phyloP scores from a whole-genome alignment of 2,113 vertebrate species.

The Marcusenius ussheri region DNA sequence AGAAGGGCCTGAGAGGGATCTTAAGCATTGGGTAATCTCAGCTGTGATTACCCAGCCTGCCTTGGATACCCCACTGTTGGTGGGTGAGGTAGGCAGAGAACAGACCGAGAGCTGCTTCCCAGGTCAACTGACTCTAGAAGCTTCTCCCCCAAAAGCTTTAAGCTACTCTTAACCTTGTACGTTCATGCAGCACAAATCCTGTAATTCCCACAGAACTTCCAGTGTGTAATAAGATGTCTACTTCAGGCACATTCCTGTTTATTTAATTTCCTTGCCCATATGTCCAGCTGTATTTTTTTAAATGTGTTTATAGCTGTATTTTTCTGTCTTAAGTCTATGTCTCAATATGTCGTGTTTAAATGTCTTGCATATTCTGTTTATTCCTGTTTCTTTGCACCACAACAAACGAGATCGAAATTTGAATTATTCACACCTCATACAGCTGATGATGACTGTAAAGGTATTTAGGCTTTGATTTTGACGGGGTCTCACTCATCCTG shows the following conservation, averaged over 20 bases:
- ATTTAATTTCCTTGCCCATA: neutral
- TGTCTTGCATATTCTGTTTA: neutral
- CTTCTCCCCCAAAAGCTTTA: neutral
- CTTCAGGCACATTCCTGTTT: neutral
- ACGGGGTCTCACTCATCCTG: neutral
- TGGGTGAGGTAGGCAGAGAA: neutral
- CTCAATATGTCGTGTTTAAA: neutral
- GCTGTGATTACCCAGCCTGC: neutral
- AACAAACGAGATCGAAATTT: neutral
- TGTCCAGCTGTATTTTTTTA: neutral
- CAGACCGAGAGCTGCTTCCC: neutral
- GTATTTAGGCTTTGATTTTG: neutral
- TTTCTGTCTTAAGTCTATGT: neutral
- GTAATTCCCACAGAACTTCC: neutral
- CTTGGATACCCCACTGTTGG: neutral
- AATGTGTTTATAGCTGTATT: neutral
- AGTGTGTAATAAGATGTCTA: neutral
- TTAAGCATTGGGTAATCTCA: neutral
- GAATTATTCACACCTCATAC: neutral
- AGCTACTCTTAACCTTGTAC: neutral
- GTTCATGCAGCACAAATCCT: neutral
- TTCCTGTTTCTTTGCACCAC: neutral
- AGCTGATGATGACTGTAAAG: neutral
- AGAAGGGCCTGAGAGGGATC: neutral
- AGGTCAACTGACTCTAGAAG: neutral